A percentile compares a stretch with the other conserved stretches of the same genome.
phyloP scores from a whole-genome alignment of 2,113 vertebrate species.

The Machaerirhynchus nigripectus region DNA sequence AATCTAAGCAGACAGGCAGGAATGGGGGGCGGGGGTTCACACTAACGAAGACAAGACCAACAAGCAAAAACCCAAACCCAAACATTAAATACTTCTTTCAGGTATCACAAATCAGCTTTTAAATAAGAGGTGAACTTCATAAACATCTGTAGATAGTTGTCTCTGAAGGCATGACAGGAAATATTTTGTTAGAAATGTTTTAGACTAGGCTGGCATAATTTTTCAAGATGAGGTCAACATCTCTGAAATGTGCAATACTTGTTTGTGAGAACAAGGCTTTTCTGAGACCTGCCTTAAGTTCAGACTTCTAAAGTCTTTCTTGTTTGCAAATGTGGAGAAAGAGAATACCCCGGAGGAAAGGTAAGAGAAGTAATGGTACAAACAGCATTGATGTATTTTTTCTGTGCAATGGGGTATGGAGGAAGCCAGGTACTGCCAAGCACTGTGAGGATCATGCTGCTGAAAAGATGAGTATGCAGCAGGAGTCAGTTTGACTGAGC shows the following conservation, averaged over 20 bases:
- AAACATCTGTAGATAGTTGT: neutral
- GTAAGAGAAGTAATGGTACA: neutral
- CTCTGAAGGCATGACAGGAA: neutral
- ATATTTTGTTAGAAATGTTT: neutral
- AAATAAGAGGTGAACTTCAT: neutral
- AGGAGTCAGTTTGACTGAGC: neutral
- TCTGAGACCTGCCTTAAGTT: neutral
- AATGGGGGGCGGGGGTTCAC: rapidly evolving
- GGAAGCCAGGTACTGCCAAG: neutral
- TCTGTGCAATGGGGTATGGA: neutral
- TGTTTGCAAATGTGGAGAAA: neutral
- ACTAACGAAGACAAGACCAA: neutral
- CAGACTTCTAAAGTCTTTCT: neutral
- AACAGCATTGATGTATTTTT: neutral
- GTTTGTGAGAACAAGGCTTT: neutral
- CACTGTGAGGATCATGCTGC: neutral
- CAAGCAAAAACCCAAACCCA: neutral
- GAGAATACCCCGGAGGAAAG: neutral
- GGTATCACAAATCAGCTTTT: neutral
- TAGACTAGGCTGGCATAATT: neutral
- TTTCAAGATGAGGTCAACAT: neutral
- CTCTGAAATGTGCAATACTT: neutral
- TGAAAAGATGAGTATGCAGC: neutral
- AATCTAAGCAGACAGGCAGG: neutral
- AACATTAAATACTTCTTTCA: neutral